phyloP scores from a whole-genome alignment of 2,113 vertebrate species.

The Stigmatopora nigra region DNA sequence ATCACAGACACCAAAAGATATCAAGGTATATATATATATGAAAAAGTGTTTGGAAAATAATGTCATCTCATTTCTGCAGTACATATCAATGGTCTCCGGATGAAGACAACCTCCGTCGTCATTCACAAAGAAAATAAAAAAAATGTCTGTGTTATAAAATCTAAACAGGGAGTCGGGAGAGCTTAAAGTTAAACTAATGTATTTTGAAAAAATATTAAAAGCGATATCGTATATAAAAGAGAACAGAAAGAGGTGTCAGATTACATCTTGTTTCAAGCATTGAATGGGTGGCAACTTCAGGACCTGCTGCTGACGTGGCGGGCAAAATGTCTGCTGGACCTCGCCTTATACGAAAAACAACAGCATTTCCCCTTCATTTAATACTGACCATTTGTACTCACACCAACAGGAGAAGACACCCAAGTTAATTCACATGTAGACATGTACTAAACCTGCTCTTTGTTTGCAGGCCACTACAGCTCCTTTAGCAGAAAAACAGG shows the following conservation, averaged over 20 bases:
- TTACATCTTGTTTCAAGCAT: conserved; percentile 18
- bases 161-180: background rate
- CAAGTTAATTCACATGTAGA: background rate
- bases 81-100: conserved; percentile 24
- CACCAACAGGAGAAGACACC: background rate
- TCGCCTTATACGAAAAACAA: background rate
- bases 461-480: conserved; percentile 46
- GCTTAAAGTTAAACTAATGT: background rate
- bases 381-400: background rate
- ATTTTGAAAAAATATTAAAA: background rate
- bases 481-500: conserved; percentile 51
- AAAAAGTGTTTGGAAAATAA: conserved; percentile 18
- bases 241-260: conserved; percentile 15
- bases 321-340: conserved; percentile 33
- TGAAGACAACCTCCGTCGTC: conserved; percentile 8
- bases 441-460: background rate
- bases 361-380: background rate
- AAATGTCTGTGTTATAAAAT: background rate
- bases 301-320: conserved; percentile 53
- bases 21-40: conserved; percentile 75
- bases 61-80: conserved; percentile 12
- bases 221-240: background rate
- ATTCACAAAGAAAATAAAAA: conserved; percentile 7
- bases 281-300: conserved; percentile 11
- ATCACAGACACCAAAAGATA: conserved; percentile 85